Percentiles rank a stretch among this genome's conserved stretches.
Conservation (phyloP, 1,140 invertebrate species). For the Physella acuta region DNA sequence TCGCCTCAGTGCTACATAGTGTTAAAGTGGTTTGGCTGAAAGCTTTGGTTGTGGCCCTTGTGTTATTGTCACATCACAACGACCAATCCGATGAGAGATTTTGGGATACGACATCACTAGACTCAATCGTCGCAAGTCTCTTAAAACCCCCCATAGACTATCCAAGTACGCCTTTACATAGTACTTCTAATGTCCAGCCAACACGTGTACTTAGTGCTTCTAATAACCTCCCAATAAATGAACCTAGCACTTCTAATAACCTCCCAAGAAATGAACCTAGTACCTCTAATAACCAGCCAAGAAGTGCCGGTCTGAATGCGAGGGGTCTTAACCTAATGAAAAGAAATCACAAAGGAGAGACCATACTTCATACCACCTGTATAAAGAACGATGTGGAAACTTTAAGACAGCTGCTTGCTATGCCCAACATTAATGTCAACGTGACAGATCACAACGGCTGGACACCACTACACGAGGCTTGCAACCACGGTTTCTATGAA, state of each 20-base stretch:
- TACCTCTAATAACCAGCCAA: not conserved
- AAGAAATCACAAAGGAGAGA: constrained; percentile 10
- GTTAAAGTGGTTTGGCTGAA: too few species aligned
- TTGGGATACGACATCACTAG: too few species aligned
- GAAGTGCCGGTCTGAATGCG: not conserved
- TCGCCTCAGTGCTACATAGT: too few species aligned
- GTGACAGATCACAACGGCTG: constrained; percentile 82
- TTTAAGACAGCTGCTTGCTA: not conserved
- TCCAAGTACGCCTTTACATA: constrained; percentile 1
- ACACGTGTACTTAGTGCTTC: constrained; percentile 16
- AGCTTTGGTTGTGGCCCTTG: too few species aligned
- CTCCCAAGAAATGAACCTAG: not conserved
- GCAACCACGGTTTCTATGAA: constrained; percentile 79
- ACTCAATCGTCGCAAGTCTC: too few species aligned
- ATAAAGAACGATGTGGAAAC: not conserved
- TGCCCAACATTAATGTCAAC: constrained; percentile 48
- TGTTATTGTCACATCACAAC: too few species aligned
- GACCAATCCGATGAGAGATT: too few species aligned
- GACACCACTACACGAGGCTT: constrained; percentile 90
- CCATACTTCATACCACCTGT: constrained; percentile 2
- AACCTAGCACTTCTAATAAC: not conserved
- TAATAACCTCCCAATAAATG: not conserved
- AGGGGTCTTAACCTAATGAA: not conserved
- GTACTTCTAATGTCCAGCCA: not conserved
- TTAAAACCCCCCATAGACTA: not conserved